These are phyloP conservation scores for mouse (Mus musculus) DNA, from an alignment of 2,113 vertebrate species.

Conservation along the genomic window GRCm39 chr1:87374501-87375000, in stretches of 20 bases:
- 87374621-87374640: neutral
- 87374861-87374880: neutral
- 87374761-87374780: neutral
- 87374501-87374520: neutral
- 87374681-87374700: neutral
- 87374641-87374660: neutral
- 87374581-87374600: neutral
- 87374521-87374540: neutral
- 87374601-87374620: neutral
- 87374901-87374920: neutral
- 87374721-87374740: neutral
- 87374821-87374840: neutral
- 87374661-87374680: neutral
- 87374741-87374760: conserved; percentile 24
- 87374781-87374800: no score
- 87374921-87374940: neutral
- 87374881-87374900: neutral
- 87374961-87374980: conserved; percentile 11
- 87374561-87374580: neutral
- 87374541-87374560: neutral
- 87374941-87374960: neutral
- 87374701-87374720: neutral
- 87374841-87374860: neutral
- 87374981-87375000: neutral
- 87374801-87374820: no score